Conservation (phyloP, 2,888 invertebrate species). For the Gasteruption jaculator region DNA sequence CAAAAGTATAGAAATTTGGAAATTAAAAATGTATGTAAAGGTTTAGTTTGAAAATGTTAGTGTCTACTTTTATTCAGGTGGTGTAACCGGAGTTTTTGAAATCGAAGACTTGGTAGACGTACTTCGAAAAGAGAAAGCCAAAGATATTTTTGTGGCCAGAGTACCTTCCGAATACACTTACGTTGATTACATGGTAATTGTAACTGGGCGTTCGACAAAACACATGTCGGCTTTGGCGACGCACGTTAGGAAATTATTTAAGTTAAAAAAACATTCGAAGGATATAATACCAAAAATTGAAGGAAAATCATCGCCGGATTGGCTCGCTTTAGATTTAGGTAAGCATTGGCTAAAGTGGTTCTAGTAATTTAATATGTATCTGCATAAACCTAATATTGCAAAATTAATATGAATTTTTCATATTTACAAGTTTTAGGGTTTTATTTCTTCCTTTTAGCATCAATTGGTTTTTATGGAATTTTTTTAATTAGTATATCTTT, state of each 20-base stretch:
- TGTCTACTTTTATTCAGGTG: slow-evolving; percentile 67
- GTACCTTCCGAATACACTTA: slow-evolving; percentile 73
- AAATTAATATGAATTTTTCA: background rate
- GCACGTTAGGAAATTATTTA: slow-evolving; percentile 72
- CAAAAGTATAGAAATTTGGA: background rate
- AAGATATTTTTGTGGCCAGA: slow-evolving; percentile 74
- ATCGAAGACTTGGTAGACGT: slow-evolving; percentile 78
- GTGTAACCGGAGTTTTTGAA: slow-evolving; percentile 80
- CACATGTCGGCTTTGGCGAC: slow-evolving; percentile 73
- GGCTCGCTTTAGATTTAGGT: slow-evolving; percentile 91
- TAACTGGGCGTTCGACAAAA: slow-evolving; percentile 67
- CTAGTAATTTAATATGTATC: slow-evolving; percentile 2
- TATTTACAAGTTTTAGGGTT: background rate
- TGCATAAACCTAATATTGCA: background rate
- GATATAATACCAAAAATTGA: slow-evolving; percentile 75
- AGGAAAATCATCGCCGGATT: slow-evolving; percentile 71
- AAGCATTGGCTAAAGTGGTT: slow-evolving; percentile 24
- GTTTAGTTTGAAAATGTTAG: no score
- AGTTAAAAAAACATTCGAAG: slow-evolving; percentile 61
- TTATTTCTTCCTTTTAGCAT: background rate
- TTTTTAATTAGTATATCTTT: background rate
- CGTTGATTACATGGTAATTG: slow-evolving; percentile 81
- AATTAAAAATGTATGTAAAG: no score
- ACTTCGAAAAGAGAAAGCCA: slow-evolving; percentile 71
- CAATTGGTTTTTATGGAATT: background rate